A percentile compares a stretch with the other conserved stretches of the same genome.
Conservation (phyloP, 2,113 vertebrate genomes). For the Thymallus thymallus region DNA sequence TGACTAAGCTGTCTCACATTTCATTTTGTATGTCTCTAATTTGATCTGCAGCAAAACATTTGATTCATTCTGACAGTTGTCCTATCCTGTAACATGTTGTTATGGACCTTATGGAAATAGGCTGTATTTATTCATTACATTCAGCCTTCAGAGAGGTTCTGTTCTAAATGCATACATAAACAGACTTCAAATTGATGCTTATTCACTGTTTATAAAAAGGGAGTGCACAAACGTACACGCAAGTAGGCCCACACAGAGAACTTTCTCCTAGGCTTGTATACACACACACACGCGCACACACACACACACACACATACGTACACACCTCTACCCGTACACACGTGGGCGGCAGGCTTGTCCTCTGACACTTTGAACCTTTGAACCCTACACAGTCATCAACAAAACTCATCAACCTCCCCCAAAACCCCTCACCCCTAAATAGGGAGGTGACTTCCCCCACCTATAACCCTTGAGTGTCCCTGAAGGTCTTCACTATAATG, state of each 20-base stretch:
- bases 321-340: not conserved
- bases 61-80: not conserved
- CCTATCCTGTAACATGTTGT: not conserved
- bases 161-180: not conserved
- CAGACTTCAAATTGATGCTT: slow-evolving; percentile 1
- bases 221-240: not conserved
- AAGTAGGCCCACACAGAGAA: not conserved
- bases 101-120: not conserved
- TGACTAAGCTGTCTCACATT: not conserved
- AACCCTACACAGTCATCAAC: slow-evolving; percentile 31
- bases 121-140: not conserved
- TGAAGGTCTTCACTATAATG: slow-evolving; percentile 58
- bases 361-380: slow-evolving; percentile 56
- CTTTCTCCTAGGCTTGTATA: slow-evolving; percentile 16
- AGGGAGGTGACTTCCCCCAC: slow-evolving; percentile 24
- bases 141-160: not conserved
- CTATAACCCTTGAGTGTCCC: slow-evolving; percentile 45
- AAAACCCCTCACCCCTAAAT: slow-evolving; percentile 8
- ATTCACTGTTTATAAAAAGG: not conserved
- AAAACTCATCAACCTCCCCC: no score
- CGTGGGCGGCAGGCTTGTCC: slow-evolving; percentile 24
- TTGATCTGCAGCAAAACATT: no score
- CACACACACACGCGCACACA: not conserved
- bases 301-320: not conserved
- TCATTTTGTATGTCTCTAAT: not conserved